Evolutionary conservation across 2,797 vertebrate genomes (phyloP), one percentile per base, ranked within the genome.

Genomic region (Artibeus lituratus): DNA sequence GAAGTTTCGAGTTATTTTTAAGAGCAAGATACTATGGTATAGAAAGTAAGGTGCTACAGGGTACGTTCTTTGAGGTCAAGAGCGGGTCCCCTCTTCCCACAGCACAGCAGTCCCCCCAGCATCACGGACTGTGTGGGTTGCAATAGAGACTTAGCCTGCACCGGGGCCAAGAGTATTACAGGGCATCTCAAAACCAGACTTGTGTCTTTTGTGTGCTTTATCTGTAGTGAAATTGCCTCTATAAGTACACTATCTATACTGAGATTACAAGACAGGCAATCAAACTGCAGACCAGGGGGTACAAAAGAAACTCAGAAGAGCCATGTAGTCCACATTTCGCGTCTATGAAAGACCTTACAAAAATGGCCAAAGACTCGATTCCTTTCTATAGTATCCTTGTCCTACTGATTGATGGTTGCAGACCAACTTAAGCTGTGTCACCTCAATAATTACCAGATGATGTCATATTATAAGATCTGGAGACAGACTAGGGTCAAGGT

Each of bases 401-500:
- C 67, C 72, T 88, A 49, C 22, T 80, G 94, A 96, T 77, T 19
- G 39, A 83, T 62, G 65, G 44, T 49, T 86, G 94, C 14, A 70
- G 73, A 94, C 29, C 53, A 94, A 80, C 74, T 78, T 55, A 90
- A 95, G 49, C 22, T 77, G 32, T 90, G 77, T 88, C 83, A 85
- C 51, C 53, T 95, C 57, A 44, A 26, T 91, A 83, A 97, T 67
- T 72, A 73, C 57, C 42, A 86, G 82, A 73, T 93, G 86, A 92
- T 92, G 59, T 94, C 65, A 95, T 69, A 22, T 53, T 72, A 91
- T 89, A 92, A 93, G 69, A 78, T 86, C 49, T 78, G 32, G 49
- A 95, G 82, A 86, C 42, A 94, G 73, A 19, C 62, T 21, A 26
- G 10, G 82, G 91, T 94, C 86, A 97, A 95, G 77, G 19, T 94